Evolutionary conservation across 92 coral and sea anemone genomes (phyloP), one percentile per base, ranked within the genome.

Genomic region (Epizoanthus fatuus): DNA sequence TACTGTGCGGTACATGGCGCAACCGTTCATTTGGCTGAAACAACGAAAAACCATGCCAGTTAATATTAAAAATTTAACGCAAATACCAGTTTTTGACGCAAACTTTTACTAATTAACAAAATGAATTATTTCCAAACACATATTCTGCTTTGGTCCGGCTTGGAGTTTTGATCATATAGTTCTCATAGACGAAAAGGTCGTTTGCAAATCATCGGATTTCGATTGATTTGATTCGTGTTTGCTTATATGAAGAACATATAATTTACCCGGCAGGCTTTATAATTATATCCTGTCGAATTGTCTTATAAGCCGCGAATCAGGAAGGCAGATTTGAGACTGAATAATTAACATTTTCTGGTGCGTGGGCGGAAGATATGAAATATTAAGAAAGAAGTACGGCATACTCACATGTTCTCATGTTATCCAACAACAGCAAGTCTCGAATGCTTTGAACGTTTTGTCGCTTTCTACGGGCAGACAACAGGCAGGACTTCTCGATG

Each of bases 361-460:
- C 72, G 72, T 66, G 72, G 72, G 72, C 72, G 47, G 17, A 13
- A 66, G 47, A 35, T 37, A 66, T 37, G 47, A 66, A 40, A 66
- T 66, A 37, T 66, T 66, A 66, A 66, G 72, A 42, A 17, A 17
- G 9, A 66, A 66, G n/a, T 49, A 13, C 13, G 19, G 29, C 47
- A 66, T 14, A 32, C 47, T 35, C 20, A 64, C 39, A 64, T 64
- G 70, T 4, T 66, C 72, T 66, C n/a, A n/a, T 15, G 72, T 66
- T 66, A 32, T 66, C 11, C 29, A 13, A 44, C n/a, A 66, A 13
- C 42, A 66, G 72, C 16, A 66, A 13, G 47, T 13, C 47, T 37
- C 4, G 19, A 37, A 17, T 37, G 72, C 3, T 35, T 44, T 66
- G 20, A 35, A 35, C 19, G 13, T 66, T 66, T 40, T 35, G 42